phyloP scores from a whole-genome alignment of 2,888 invertebrate species.

The Caenorhabditis plicata region DNA sequence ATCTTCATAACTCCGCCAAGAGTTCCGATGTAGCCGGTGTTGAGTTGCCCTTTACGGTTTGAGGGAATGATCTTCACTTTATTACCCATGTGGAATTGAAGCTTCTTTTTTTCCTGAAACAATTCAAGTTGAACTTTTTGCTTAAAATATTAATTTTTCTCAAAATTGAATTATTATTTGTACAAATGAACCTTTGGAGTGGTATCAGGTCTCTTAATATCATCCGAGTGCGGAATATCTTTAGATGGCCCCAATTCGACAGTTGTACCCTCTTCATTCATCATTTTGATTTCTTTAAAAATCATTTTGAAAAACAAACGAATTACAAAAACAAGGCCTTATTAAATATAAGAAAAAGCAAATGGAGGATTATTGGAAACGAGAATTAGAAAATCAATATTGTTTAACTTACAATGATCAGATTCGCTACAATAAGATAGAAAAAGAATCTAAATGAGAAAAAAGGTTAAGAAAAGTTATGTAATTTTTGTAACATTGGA shows the following conservation, averaged over 20 bases:
- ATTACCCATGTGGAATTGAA: conserved; percentile 55
- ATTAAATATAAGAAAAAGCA: background rate
- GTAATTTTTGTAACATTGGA: too few species aligned
- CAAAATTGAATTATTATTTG: background rate
- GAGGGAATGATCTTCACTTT: conserved; percentile 61
- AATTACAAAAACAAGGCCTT: background rate
- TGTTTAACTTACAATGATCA: background rate
- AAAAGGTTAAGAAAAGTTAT: too few species aligned
- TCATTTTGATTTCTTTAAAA: conserved; percentile 4
- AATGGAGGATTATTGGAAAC: background rate
- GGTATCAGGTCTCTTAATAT: conserved; percentile 13
- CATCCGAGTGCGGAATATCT: conserved; percentile 28
- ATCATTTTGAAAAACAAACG: background rate
- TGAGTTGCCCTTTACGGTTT: conserved; percentile 61
- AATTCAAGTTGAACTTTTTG: background rate
- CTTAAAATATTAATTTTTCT: background rate
- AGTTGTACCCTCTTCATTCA: conserved; percentile 24
- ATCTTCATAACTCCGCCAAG: conserved; percentile 61
- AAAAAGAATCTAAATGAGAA: too few species aligned
- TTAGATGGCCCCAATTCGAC: conserved; percentile 43
- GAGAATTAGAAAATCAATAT: background rate
- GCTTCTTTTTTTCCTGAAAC: conserved; percentile 48
- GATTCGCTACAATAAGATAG: too few species aligned
- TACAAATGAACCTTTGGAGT: conserved; percentile 13
- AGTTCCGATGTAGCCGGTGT: conserved; percentile 61